These are phyloP conservation scores for Sphecodes monilicornis DNA, from an alignment of 2,888 invertebrate genomes.

Conservation along the genomic window DNA sequence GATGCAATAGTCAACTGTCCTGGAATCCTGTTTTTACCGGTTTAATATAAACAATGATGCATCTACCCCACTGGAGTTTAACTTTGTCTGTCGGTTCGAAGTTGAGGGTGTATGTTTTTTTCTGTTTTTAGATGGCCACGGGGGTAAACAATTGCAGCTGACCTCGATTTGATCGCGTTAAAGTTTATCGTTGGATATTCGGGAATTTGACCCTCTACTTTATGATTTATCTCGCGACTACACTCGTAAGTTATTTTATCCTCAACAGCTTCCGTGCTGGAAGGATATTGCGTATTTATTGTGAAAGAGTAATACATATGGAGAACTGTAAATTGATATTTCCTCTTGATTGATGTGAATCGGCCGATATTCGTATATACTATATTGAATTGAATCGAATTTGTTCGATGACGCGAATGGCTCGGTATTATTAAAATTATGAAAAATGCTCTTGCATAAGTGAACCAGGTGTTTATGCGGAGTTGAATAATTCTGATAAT, in stretches of 20 bases:
- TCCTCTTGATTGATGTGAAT: not conserved
- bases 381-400: not conserved
- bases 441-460: not conserved
- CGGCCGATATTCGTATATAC: not conserved
- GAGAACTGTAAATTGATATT: too few species aligned
- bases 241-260: not conserved
- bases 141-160: not conserved
- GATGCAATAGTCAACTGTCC: slow-evolving; percentile 1
- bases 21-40: not conserved
- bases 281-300: not conserved
- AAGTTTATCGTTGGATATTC: not conserved
- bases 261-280: not conserved
- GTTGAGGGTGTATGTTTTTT: not conserved
- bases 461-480: not conserved
- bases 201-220: not conserved
- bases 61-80: slow-evolving; percentile 23
- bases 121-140: not conserved
- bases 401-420: not conserved
- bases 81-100: slow-evolving; percentile 2
- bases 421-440: not conserved
- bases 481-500: not conserved
- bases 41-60: slow-evolving; percentile 20
- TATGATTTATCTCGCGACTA: not conserved
- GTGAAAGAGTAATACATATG: not conserved
- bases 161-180: not conserved